Evolutionary conservation across 2,888 invertebrate genomes (phyloP).

Genomic region (Campoplex capitator): DNA sequence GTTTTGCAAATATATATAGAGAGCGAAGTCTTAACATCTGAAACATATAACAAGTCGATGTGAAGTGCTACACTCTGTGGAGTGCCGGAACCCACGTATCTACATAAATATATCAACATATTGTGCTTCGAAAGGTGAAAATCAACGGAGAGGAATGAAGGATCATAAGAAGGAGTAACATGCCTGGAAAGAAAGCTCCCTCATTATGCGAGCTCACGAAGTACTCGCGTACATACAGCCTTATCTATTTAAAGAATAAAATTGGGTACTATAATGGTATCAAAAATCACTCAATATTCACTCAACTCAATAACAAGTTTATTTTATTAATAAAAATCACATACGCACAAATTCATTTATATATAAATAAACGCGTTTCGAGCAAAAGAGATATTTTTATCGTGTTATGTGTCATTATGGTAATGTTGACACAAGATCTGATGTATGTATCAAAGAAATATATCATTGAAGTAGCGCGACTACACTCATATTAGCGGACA

Average conservation of each 20-base stretch:
- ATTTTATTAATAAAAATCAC: not conserved
- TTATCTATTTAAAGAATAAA: conserved; percentile 15
- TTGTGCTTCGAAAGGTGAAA: conserved; percentile 26
- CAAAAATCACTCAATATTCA: conserved; percentile 40
- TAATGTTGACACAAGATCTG: not conserved
- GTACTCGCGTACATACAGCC: not conserved
- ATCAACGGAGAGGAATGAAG: conserved; percentile 42
- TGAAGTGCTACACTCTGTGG: conserved; percentile 34
- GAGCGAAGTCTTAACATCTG: conserved; percentile 6
- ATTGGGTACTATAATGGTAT: conserved; percentile 1
- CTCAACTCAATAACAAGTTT: conserved; percentile 10
- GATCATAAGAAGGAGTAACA: conserved; percentile 11
- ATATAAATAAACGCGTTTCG: not conserved
- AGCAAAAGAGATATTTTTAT: conserved; percentile 3
- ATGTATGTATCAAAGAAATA: not conserved
- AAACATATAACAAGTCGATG: conserved; percentile 41
- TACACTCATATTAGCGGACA: not conserved
- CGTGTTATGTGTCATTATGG: not conserved
- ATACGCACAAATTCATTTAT: not conserved
- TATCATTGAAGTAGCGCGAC: not conserved
- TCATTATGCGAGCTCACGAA: conserved; percentile 49
- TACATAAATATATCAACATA: conserved; percentile 2
- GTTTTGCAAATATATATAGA: conserved; percentile 23
- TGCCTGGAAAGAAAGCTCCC: conserved; percentile 9
- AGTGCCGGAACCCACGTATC: not conserved